phyloP scores from a whole-genome alignment of 2,797 vertebrate species.

The Trachops cirrhosus region DNA sequence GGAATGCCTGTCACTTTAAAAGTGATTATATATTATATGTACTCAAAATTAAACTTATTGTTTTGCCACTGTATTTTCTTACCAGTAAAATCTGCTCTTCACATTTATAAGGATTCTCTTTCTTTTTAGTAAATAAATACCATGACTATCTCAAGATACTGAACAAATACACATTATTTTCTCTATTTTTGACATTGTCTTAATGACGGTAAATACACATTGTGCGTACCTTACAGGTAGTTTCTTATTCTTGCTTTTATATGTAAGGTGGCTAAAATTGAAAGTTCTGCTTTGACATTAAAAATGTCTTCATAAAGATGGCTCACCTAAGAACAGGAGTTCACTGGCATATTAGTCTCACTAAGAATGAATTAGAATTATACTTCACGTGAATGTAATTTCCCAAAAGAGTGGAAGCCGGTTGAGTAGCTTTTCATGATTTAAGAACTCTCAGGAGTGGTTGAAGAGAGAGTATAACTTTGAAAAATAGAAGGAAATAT shows the following conservation, averaged over 20 bases:
- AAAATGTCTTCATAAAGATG: neutral
- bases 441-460: neutral
- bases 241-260: neutral
- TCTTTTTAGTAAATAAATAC: neutral
- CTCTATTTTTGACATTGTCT: neutral
- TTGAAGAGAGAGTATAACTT: neutral
- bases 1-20: neutral
- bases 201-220: neutral
- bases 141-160: neutral
- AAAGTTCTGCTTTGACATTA: neutral
- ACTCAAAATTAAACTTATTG: neutral
- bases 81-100: neutral
- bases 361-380: neutral
- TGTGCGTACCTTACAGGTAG: neutral
- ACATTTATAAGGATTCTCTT: neutral
- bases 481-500: constrained; percentile 32
- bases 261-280: neutral
- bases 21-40: neutral
- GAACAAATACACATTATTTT: neutral
- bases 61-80: neutral
- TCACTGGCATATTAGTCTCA: neutral
- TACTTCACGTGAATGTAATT: neutral
- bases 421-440: neutral
- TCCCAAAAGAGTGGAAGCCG: neutral
- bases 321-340: neutral